Evolutionary conservation across 2,888 invertebrate genomes (phyloP), one percentile per base, ranked within the genome.

Genomic region (Amphimallon solstitiale): DNA sequence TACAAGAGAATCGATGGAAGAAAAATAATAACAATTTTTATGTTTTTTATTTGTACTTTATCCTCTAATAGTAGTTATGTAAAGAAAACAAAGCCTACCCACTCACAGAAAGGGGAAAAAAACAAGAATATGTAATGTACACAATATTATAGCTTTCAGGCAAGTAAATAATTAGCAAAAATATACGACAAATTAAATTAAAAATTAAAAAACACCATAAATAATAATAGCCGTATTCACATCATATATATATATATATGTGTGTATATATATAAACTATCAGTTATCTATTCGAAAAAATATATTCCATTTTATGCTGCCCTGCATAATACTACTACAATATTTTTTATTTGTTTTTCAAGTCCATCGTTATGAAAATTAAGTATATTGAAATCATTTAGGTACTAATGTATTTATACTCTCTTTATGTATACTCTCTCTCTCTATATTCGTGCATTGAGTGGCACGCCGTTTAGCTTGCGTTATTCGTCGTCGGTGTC

Each of bases 401-500:
- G 56, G 56, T 56, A 56, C 56, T 56, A 56, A 43, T 56, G 56
- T 43, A 56, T 23, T n/a, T n/a, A n/a, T n/a, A n/a, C n/a, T 40
- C 23, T 56, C 56, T 7, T 9, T 19, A 19, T 43, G 54, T 29
- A 29, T 3, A 29, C 29, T 14, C n/a, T n/a, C n/a, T n/a, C n/a
- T n/a, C n/a, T n/a, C 43, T 43, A 56, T 38, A 38, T 14, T 56
- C 56, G 56, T 40, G 56, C 56, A 29, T 59, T 59, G 17, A 59
- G 15, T 29, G 40, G 56, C 56, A 59, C 56, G 43, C n/a, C 65
- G 54, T 71, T 73, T 54, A 75, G 77, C 77, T 77, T 79, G 71
- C 78, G 80, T 84, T 88, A 95, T 86, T 97, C 96, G 80, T 95
- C 95, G 83, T 96, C 96, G 37, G 95, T 92, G 80, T 94, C 96